Conservation (phyloP, 2,113 vertebrate genomes). For the Mobula hypostoma region DNA sequence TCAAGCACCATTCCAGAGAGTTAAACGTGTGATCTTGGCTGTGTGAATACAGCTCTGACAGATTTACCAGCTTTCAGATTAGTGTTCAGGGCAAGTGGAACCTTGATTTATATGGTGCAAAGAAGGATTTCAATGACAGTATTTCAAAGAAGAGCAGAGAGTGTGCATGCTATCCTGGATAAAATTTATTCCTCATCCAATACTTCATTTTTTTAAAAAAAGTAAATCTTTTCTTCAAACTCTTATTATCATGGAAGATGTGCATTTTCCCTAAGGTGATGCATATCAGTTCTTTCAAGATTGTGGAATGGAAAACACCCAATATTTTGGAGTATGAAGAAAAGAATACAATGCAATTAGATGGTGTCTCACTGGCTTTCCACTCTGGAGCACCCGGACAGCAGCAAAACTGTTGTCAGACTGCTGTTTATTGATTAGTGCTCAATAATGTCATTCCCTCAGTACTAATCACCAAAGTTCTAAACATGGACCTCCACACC, state of each 20-base stretch:
- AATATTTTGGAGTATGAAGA: neutral
- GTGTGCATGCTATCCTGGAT: neutral
- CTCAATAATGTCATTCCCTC: too few relatives aligned
- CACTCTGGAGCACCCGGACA: too few relatives aligned
- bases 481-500: too few relatives aligned
- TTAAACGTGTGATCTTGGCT: neutral
- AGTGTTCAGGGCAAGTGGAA: neutral
- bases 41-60: neutral
- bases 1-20: neutral
- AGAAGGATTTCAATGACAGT: neutral
- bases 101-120: neutral
- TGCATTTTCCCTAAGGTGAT: neutral
- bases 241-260: neutral
- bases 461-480: too few relatives aligned
- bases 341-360: neutral
- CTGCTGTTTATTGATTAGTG: too few relatives aligned
- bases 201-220: neutral
- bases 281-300: neutral
- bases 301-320: neutral
- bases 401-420: too few relatives aligned
- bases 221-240: neutral
- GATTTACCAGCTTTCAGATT: neutral
- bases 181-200: neutral
- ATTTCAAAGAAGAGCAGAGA: neutral
- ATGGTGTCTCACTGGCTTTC: too few relatives aligned